phyloP scores from a whole-genome alignment of 2,888 invertebrate species.

The Onchidella celtica region DNA sequence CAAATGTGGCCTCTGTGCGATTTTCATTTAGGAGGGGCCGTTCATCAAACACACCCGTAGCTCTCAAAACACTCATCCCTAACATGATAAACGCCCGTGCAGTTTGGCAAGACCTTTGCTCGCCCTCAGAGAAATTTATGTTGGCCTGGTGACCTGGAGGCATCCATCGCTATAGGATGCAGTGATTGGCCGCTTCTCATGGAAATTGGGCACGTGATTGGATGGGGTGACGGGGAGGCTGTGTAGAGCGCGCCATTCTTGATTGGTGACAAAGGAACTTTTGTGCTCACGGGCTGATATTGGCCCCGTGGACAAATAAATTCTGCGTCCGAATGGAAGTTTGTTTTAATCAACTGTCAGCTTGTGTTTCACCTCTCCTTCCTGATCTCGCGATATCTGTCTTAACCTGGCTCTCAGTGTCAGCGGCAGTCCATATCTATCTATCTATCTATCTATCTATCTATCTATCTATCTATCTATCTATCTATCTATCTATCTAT shows the following conservation, averaged over 20 bases:
- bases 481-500: neutral
- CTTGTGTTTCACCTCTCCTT: neutral
- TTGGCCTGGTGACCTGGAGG: neutral
- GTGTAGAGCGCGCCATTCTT: neutral
- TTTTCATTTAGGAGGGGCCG: neutral
- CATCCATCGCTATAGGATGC: neutral
- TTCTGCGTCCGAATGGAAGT: neutral
- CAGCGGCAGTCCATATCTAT: no score
- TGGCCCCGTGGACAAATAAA: neutral
- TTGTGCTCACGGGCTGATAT: neutral
- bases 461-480: neutral
- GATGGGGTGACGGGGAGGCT: neutral
- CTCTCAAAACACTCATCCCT: neutral
- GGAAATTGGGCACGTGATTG: slow-evolving; percentile 10
- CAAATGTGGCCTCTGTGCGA: neutral
- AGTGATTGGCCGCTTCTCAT: neutral
- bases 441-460: neutral
- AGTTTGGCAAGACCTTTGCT: slow-evolving; percentile 1
- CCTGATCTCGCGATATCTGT: neutral
- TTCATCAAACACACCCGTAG: neutral
- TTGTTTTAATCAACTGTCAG: slow-evolving; percentile 1
- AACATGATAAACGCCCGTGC: neutral
- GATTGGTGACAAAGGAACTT: neutral
- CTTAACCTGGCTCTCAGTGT: neutral
- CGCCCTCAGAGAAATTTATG: neutral